Conservation (phyloP, 2,888 invertebrate genomes). For the Nephrotoma guestfalica region DNA sequence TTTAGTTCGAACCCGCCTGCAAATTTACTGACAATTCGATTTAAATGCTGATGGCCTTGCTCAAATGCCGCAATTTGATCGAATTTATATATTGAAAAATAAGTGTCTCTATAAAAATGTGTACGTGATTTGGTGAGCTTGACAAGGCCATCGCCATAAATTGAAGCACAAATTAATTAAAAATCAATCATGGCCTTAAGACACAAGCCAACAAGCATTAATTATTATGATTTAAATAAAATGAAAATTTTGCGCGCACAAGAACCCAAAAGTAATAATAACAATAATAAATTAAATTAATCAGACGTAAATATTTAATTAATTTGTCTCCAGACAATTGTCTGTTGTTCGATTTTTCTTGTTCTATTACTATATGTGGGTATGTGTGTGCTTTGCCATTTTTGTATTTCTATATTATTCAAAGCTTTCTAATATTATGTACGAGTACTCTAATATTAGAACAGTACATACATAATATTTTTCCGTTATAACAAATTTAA, state of each 20-base stretch:
- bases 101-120: no score
- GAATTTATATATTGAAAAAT: no score
- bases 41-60: no score
- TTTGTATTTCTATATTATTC: background rate
- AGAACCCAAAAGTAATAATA: background rate
- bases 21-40: no score
- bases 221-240: background rate
- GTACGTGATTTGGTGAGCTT: background rate
- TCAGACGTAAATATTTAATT: background rate
- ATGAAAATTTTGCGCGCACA: background rate
- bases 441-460: background rate
- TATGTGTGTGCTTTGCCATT: background rate
- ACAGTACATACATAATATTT: background rate
- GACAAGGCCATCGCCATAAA: background rate
- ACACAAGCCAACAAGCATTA: background rate
- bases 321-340: background rate
- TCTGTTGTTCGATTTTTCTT: background rate
- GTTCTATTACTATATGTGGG: background rate
- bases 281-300: background rate
- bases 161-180: background rate
- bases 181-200: background rate
- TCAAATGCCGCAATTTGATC: no score
- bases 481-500: background rate
- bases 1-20: no score
- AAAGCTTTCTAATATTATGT: background rate